Evolutionary conservation across 2,797 vertebrate genomes (phyloP), one percentile per base, ranked within the genome.

Genomic region (Falco biarmicus): DNA sequence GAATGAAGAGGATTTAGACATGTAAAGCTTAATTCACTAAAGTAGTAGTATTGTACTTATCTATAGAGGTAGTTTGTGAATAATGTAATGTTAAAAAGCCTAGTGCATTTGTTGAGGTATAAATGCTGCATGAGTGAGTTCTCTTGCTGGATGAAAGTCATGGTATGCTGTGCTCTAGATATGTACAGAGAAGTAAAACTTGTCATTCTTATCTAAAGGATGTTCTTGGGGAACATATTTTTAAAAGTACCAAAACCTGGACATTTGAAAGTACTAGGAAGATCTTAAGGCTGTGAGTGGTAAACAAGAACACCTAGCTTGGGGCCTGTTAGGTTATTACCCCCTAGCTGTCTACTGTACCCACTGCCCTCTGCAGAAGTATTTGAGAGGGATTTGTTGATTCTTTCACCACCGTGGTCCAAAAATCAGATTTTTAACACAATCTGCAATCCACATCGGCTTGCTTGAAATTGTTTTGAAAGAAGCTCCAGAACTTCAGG

Each of bases 321-420:
- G 32, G 24, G 6, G 10, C 9, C 18, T 68, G 0, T 53, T 71
- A 34, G 10, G 5, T 81, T 81, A 32, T 68, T 63, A 24, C 1
- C 1, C 6, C 5, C 8, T 60, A 22, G 7, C n/a, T 73, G 9
- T 71, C 28, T 84, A 1, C 81, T 73, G 22, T 45, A 50, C 11
- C 21, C 7, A 6, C 32, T 66, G 51, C 34, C 29, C 13, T 89
- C 12, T 66, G 2, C 37, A 48, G 25, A 80, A 76, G 22, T 92
- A 29, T 63, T 59, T 74, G 15, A 51, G 13, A 3, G 7, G 1
- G 13, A 45, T 66, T 74, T 50, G 15, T 64, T 71, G 39, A 70
- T 80, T 83, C 11, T 25, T 70, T 41, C 6, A 17, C 26, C 19
- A 34, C 22, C 6, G 3, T 37, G 47, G n/a, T 65, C 0, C 1